Conservation (phyloP, 2,113 vertebrate genomes). For the Lepus americanus region DNA sequence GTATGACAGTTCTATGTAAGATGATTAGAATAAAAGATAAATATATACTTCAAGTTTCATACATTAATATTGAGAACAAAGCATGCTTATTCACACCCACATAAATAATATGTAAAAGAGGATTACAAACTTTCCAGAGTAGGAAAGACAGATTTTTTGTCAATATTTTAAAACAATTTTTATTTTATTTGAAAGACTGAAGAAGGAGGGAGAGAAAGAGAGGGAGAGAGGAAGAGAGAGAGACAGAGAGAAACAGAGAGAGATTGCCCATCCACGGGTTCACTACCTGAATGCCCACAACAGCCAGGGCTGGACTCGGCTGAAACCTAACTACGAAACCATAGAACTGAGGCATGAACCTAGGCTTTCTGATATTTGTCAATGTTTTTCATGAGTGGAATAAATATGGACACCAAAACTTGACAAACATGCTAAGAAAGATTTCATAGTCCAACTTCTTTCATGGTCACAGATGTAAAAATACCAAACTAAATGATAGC, state of each 20-base stretch:
- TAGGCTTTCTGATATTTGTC: no score
- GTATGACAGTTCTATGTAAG: background rate
- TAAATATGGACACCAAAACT: background rate
- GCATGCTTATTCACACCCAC: background rate
- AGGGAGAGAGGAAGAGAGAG: no score
- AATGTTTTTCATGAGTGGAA: background rate
- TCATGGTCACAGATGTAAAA: conserved; percentile 23
- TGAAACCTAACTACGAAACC: no score
- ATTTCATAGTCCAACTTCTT: background rate
- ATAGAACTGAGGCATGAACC: no score
- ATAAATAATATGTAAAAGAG: background rate
- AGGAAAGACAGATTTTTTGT: background rate
- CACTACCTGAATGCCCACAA: no score
- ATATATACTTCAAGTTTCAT: background rate
- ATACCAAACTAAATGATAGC: background rate
- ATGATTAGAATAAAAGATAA: conserved; percentile 1
- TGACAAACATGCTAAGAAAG: conserved; percentile 8
- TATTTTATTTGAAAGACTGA: no score
- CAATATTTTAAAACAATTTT: background rate
- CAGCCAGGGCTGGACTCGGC: no score
- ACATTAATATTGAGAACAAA: background rate
- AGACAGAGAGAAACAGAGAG: no score
- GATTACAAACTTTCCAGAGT: background rate
- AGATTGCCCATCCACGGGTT: no score
- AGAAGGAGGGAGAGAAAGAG: no score